Percentiles rank a stretch among this genome's conserved stretches.
Conservation (phyloP, 2,113 vertebrate species). For the Microcebus jonahi region DNA sequence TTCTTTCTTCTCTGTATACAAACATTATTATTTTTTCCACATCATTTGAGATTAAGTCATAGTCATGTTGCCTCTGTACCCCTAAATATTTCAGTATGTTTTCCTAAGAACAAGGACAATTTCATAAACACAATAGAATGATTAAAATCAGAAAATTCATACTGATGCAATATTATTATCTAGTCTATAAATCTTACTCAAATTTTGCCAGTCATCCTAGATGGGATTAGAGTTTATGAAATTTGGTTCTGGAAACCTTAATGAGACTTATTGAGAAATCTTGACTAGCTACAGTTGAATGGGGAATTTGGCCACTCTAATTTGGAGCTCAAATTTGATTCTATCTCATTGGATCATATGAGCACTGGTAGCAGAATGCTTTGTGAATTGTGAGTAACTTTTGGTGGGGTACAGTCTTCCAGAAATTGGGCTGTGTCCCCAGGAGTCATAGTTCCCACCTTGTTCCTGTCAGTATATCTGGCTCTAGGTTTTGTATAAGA, state of each 20-base stretch:
- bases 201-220: background rate
- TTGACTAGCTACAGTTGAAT: background rate
- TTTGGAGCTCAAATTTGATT: background rate
- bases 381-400: background rate
- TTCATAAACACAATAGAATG: background rate
- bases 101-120: background rate
- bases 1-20: background rate
- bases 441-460: rapidly evolving
- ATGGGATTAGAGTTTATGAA: background rate
- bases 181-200: background rate
- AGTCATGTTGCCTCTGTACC: background rate
- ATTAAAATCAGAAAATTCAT: conserved; percentile 19
- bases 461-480: background rate
- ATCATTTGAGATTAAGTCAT: background rate
- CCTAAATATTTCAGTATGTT: background rate
- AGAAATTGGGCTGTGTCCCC: background rate
- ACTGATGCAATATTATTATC: background rate
- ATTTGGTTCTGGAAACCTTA: background rate
- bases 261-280: background rate
- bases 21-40: background rate
- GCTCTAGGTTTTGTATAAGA: background rate
- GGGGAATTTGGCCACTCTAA: background rate
- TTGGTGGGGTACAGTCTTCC: background rate
- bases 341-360: background rate
- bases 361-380: background rate